Evolutionary conservation across 92 coral and sea anemone species (phyloP).

Genomic region (Palythoa heliodiscus): DNA sequence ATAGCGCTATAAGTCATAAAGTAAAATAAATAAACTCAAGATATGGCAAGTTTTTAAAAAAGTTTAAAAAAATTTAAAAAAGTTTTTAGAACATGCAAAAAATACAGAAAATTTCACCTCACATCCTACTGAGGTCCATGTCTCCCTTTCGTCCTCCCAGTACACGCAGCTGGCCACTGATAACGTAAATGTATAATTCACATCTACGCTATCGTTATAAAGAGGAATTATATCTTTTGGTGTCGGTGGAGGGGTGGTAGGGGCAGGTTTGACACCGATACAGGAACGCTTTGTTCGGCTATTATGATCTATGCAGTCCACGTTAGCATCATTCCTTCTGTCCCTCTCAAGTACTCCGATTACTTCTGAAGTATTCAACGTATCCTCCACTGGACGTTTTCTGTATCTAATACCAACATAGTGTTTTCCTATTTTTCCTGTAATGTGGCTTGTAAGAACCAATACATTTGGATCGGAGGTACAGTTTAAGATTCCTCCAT

Average conservation of each 20-base stretch:
- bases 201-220: conserved; percentile 55
- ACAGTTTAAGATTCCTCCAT: conserved; percentile 40
- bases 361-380: not conserved
- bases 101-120: conserved; percentile 28
- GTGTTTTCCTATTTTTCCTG: conserved; percentile 62
- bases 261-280: conserved; percentile 62
- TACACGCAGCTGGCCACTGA: conserved; percentile 69
- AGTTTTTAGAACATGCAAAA: too few relatives aligned
- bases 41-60: too few relatives aligned
- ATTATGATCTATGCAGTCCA: conserved; percentile 36
- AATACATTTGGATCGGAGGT: conserved; percentile 49
- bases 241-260: conserved; percentile 53
- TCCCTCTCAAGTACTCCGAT: not conserved
- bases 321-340: not conserved
- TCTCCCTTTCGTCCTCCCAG: conserved; percentile 58
- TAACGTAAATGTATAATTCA: conserved; percentile 60
- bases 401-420: conserved; percentile 68
- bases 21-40: too few relatives aligned
- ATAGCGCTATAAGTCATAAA: too few relatives aligned
- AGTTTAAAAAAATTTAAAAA: too few relatives aligned
- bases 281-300: conserved; percentile 70
- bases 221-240: conserved; percentile 38
- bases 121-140: conserved; percentile 74
- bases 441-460: conserved; percentile 51
- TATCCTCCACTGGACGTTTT: not conserved